Evolutionary conservation across 2,797 vertebrate genomes (phyloP), one percentile per base, ranked within the genome.

Genomic region (Bradypus variegatus): DNA sequence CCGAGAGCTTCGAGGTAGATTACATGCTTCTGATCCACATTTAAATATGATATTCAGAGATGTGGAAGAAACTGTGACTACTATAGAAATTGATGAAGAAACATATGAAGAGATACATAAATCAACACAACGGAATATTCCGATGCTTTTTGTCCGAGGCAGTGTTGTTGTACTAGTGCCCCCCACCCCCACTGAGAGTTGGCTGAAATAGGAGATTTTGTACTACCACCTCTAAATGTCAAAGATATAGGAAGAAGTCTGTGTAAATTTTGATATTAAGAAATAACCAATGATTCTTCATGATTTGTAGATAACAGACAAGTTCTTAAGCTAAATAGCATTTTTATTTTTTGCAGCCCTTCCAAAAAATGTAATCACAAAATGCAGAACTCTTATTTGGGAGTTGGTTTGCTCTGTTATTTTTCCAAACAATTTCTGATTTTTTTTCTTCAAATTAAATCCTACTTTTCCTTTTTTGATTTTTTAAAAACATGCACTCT

Each of bases 101-200:
- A 45, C 41, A 45, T 45, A 45, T 45, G 41, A 45, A 45, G 41
- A 45, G 41, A 45, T 45, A 45, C 8, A 45, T 45, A 45, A 45
- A 45, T 99, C 99, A 5, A 99, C 99, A 69, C 99, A 99, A 97
- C 98, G 99, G 96, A 99, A 99, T 97, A 99, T 99, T 95, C 99
- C 99, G 0, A 99, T 99, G 99, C 98, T 99, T 95, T 99, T 99
- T 94, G 99, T 99, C 80, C 97, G 99, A 97, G 99, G 99, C 79
- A 99, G 99, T 10, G 99, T 99, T 1, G 99, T 99, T 11, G 99
- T 99, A 73, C 98, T 99, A 1, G 99, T 99, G n/a, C 99, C 99
- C 62, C 99, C 41, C 41, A 5, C 41, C 99, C 4, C 99, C 99
- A 0, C 93, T 99, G 94, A 97, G 99, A 96, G 99, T 99, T 89